Conservation (phyloP, 2,888 invertebrate species). For the Octodonta nipae region DNA sequence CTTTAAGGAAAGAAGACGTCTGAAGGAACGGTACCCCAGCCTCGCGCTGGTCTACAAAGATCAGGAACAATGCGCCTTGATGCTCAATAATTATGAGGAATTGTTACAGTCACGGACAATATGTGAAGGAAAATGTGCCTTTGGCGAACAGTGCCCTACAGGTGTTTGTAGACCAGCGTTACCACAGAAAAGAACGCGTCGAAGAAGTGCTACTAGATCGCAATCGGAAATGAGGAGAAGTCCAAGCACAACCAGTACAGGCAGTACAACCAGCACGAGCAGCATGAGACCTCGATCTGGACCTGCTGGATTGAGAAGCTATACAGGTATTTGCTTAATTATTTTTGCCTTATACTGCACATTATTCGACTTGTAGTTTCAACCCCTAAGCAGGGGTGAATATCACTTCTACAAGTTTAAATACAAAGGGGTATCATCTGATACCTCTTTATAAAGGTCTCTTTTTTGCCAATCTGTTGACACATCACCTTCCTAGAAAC, state of each 20-base stretch:
- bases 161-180: conserved; percentile 44
- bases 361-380: too few species aligned
- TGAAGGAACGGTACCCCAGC: conserved; percentile 75
- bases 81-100: conserved; percentile 73
- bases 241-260: conserved; percentile 28
- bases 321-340: conserved; percentile 22
- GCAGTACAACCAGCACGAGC: conserved; percentile 19
- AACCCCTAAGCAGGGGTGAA: too few species aligned
- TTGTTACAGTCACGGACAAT: conserved; percentile 65
- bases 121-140: conserved; percentile 74
- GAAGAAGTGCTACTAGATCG: conserved; percentile 20
- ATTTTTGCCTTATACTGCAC: too few species aligned
- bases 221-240: conserved; percentile 30
- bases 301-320: conserved; percentile 52
- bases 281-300: conserved; percentile 58
- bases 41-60: conserved; percentile 60
- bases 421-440: too few species aligned
- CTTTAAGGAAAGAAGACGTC: conserved; percentile 62
- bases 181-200: conserved; percentile 20
- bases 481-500: too few species aligned
- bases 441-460: too few species aligned
- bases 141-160: conserved; percentile 75
- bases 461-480: too few species aligned
- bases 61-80: conserved; percentile 59
- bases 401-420: too few species aligned